Evolutionary conservation across 2,888 invertebrate species (phyloP).

Genomic region (Heteromyza rotundicornis): DNA sequence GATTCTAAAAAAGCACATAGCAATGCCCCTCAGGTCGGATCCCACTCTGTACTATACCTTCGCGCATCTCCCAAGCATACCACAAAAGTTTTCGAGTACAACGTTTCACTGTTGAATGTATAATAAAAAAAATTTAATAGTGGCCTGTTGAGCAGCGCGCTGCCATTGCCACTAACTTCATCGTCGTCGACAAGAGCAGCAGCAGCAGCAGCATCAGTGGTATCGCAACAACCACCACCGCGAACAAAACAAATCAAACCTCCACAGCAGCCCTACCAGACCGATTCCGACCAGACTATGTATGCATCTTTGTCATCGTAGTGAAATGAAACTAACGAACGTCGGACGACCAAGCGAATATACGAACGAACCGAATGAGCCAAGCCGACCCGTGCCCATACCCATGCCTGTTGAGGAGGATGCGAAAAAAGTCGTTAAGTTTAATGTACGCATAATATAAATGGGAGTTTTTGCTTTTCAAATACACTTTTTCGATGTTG

Average conservation of each 20-base stretch:
- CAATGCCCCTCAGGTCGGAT: no score
- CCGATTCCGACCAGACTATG: constrained; percentile 2
- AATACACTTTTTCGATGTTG: not conserved
- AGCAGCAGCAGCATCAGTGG: constrained; percentile 18
- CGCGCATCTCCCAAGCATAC: constrained; percentile 10
- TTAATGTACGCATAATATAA: constrained; percentile 36
- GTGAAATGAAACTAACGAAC: not conserved
- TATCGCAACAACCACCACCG: constrained; percentile 6
- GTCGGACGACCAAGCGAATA: not conserved
- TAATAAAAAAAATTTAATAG: constrained; percentile 39
- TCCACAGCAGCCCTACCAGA: not conserved
- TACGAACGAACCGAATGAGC: not conserved
- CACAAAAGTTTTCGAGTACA: constrained; percentile 16
- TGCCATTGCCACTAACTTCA: constrained; percentile 20
- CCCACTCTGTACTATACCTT: constrained; percentile 15
- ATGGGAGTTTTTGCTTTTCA: not conserved
- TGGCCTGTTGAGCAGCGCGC: constrained; percentile 50
- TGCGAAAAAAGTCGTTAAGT: constrained; percentile 26
- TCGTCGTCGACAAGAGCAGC: constrained; percentile 26
- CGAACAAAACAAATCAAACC: not conserved
- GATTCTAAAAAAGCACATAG: constrained; percentile 3
- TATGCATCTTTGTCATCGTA: constrained; percentile 2
- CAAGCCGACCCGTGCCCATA: not conserved
- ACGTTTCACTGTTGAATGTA: constrained; percentile 41
- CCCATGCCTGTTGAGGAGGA: not conserved